Conservation (phyloP, 2,888 invertebrate species). For the Hyposoter didymator region DNA sequence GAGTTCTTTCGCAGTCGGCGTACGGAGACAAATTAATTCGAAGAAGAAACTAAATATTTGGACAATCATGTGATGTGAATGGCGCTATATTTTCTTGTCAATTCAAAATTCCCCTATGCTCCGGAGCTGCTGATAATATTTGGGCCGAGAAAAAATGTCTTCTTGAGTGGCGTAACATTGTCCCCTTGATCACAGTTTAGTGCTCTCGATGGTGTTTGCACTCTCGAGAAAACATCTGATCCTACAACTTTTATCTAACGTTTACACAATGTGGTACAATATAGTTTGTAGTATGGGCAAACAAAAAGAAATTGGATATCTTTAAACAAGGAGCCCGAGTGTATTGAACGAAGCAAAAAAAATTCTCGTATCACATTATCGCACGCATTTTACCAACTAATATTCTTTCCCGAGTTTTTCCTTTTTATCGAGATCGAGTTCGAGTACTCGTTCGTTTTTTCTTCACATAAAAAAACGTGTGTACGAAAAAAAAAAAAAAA, state of each 20-base stretch:
- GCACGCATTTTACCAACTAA: background rate
- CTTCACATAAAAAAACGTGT: background rate
- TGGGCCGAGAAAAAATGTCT: background rate
- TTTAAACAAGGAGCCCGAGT: constrained; percentile 15
- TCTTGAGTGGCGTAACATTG: constrained; percentile 23
- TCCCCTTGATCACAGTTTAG: constrained; percentile 46
- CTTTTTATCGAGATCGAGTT: background rate
- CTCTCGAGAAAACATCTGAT: constrained; percentile 54
- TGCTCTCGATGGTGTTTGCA: constrained; percentile 51
- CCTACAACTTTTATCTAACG: constrained; percentile 44
- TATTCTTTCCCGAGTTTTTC: constrained; percentile 26
- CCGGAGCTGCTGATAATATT: background rate
- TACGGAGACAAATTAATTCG: background rate
- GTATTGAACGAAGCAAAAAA: constrained; percentile 23
- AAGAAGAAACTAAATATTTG: background rate
- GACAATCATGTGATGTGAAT: background rate
- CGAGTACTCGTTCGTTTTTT: background rate
- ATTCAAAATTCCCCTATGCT: background rate
- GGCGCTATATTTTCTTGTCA: background rate
- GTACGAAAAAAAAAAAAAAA: background rate
- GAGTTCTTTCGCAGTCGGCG: background rate
- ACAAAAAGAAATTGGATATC: constrained; percentile 57
- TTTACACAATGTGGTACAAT: constrained; percentile 33
- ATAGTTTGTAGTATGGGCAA: constrained; percentile 28
- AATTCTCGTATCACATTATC: constrained; percentile 34